These are phyloP conservation scores for Tyria jacobaeae DNA, from an alignment of 2,888 invertebrate genomes.

Conservation along the genomic window DNA sequence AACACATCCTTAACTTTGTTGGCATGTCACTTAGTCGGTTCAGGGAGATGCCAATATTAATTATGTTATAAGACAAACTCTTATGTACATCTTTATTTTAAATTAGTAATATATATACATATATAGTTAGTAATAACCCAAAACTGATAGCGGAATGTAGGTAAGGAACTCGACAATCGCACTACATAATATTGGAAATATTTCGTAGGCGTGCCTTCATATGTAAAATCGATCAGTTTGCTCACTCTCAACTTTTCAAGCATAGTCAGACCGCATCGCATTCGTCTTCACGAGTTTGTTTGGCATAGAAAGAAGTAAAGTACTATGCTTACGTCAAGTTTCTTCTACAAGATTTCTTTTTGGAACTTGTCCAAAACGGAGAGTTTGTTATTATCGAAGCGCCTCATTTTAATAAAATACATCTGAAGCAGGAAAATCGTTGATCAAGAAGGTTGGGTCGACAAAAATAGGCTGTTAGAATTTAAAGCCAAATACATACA, in stretches of 20 bases:
- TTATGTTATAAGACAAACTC: too few relatives aligned
- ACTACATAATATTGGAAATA: too few relatives aligned
- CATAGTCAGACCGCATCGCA: conserved; percentile 21
- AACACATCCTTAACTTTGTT: too few relatives aligned
- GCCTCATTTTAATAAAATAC: conserved; percentile 39
- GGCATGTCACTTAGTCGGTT: too few relatives aligned
- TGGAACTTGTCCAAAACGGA: conserved; percentile 60
- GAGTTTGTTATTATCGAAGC: conserved; percentile 39
- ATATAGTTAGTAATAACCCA: too few relatives aligned
- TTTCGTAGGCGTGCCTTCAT: too few relatives aligned
- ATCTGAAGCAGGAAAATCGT: conserved; percentile 5
- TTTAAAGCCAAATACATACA: neutral
- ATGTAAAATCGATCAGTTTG: conserved; percentile 24
- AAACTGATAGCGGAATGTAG: too few relatives aligned
- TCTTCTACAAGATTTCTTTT: conserved; percentile 54
- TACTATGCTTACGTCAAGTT: conserved; percentile 31
- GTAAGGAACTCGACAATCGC: too few relatives aligned
- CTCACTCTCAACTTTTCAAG: conserved; percentile 21
- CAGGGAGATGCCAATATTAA: too few relatives aligned
- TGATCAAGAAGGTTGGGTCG: conserved; percentile 8
- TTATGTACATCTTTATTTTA: too few relatives aligned
- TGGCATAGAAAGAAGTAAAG: conserved; percentile 24
- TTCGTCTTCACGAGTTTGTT: conserved; percentile 11
- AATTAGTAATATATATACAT: too few relatives aligned
- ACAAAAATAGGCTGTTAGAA: neutral